Evolutionary conservation across 2,113 vertebrate species (phyloP).

Genomic region (Gnathonemus echidnorhynchus): DNA sequence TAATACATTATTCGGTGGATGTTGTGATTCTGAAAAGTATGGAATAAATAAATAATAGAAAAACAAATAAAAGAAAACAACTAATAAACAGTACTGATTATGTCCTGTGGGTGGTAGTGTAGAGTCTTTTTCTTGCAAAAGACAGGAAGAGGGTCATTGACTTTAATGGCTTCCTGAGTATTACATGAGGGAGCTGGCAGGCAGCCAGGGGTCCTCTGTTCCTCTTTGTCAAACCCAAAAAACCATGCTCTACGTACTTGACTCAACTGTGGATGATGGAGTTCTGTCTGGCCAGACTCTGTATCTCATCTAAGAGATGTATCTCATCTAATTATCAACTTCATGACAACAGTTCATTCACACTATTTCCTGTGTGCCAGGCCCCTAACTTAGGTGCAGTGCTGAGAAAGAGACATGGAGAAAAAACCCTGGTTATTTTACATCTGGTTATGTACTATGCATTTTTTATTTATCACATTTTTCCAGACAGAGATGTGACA

Average conservation of each 20-base stretch:
- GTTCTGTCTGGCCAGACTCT: neutral
- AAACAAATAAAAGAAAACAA: neutral
- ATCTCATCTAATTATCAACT: neutral
- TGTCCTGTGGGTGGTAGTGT: slow-evolving; percentile 9
- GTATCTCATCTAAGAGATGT: neutral
- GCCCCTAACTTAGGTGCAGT: neutral
- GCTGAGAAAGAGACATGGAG: neutral
- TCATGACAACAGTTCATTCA: neutral
- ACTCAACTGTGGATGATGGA: neutral
- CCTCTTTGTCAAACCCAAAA: neutral
- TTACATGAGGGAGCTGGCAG: neutral
- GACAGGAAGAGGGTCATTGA: slow-evolving; percentile 13
- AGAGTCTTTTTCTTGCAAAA: neutral
- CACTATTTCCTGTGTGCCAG: neutral
- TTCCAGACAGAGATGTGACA: neutral
- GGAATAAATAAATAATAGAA: neutral
- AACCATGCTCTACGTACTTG: neutral
- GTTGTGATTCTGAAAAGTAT: neutral
- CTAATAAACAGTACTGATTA: neutral
- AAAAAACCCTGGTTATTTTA: neutral
- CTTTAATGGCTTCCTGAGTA: slow-evolving; percentile 14
- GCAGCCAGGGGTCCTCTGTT: neutral
- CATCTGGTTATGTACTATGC: neutral
- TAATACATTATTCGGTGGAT: neutral
- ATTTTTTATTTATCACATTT: neutral